phyloP scores from a whole-genome alignment of 2,113 vertebrate genomes.

The Actinemys pallida region DNA sequence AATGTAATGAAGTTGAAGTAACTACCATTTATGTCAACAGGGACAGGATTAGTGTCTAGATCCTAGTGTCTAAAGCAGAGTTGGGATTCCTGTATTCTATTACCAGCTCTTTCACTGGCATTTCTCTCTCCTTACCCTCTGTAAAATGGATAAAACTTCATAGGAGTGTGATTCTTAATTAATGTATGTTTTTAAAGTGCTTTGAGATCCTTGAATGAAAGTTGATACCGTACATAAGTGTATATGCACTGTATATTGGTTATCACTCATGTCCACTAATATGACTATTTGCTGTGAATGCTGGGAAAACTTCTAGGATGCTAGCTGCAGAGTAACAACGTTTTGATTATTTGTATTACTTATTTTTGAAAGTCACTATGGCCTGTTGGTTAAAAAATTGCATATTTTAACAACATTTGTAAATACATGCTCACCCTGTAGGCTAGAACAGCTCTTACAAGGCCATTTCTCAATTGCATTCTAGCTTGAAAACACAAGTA shows the following conservation, averaged over 20 bases:
- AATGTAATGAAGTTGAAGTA: not conserved
- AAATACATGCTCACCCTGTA: rapidly evolving
- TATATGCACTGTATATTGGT: not conserved
- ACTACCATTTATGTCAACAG: not conserved
- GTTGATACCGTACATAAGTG: not conserved
- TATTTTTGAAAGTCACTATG: not conserved
- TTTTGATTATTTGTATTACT: not conserved
- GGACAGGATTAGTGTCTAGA: not conserved
- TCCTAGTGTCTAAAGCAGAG: not conserved
- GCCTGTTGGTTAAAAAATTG: not conserved
- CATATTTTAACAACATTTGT: not conserved
- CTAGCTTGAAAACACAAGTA: not conserved
- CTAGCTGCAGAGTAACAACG: not conserved
- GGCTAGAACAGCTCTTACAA: not conserved
- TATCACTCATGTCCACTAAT: constrained; percentile 24
- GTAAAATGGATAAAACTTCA: not conserved
- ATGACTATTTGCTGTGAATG: not conserved
- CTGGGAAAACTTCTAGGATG: not conserved
- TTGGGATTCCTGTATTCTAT: not conserved
- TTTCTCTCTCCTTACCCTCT: constrained; percentile 1
- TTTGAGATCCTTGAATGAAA: not conserved
- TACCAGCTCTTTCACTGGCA: not conserved
- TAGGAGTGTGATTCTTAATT: not conserved
- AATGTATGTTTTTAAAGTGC: not conserved
- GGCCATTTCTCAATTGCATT: not conserved